A percentile compares a stretch with the other conserved stretches of the same genome.
phyloP scores from a whole-genome alignment of 2,113 vertebrate genomes.

The Pseudorectes ferrugineus region DNA sequence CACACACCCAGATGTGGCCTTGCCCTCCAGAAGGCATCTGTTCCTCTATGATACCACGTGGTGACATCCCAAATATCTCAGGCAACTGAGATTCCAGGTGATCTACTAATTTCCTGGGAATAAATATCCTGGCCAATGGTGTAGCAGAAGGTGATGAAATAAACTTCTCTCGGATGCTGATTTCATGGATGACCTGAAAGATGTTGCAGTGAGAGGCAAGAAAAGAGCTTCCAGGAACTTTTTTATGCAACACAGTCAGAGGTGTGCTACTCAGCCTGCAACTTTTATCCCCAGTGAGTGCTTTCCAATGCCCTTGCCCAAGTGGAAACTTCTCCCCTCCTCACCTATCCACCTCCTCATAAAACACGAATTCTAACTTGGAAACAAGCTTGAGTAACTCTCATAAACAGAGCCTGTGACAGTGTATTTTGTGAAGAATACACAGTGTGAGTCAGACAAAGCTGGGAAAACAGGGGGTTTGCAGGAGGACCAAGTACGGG shows the following conservation, averaged over 20 bases:
- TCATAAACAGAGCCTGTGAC: background rate
- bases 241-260: background rate
- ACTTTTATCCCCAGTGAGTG: background rate
- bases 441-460: conserved; percentile 1
- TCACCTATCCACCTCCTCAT: background rate
- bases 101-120: background rate
- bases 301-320: background rate
- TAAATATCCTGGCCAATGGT: background rate
- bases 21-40: background rate
- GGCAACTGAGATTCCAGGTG: background rate
- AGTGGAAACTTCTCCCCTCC: background rate
- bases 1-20: background rate
- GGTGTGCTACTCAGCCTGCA: background rate
- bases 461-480: background rate
- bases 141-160: background rate
- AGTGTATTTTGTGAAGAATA: background rate
- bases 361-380: background rate
- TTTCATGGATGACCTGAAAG: background rate
- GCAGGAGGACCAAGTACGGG: background rate
- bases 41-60: background rate
- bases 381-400: conserved; percentile 5
- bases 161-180: background rate
- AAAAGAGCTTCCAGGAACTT: background rate
- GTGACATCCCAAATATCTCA: background rate
- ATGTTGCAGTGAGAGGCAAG: background rate